These are phyloP conservation scores for Eledona agricola DNA, from an alignment of 2,888 invertebrate species.

Conservation along the genomic window DNA sequence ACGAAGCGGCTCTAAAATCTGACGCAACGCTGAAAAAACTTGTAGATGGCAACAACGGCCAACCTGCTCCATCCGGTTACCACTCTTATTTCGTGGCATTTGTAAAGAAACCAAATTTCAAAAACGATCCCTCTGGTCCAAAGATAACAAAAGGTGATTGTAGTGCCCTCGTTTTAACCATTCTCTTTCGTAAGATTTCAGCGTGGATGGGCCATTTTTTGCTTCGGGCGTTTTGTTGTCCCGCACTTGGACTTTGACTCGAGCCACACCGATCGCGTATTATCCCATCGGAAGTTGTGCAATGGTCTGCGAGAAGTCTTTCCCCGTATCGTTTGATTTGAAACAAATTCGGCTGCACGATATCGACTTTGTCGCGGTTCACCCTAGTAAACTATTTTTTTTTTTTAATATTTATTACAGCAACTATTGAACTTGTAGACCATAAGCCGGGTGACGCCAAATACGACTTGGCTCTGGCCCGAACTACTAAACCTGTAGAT, in stretches of 20 bases:
- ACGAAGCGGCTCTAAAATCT: background rate
- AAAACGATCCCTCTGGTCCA: no score
- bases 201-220: background rate
- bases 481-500: background rate
- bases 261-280: constrained; percentile 9
- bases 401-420: background rate
- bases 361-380: constrained; percentile 13
- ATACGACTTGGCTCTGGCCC: constrained; percentile 9
- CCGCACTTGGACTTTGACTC: constrained; percentile 7
- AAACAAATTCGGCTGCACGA: background rate
- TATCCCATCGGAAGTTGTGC: constrained; percentile 2
- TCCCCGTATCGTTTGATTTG: background rate
- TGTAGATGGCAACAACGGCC: constrained; percentile 1
- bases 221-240: constrained; percentile 6
- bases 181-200: constrained; percentile 5
- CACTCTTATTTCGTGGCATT: constrained; percentile 6
- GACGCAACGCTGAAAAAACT: background rate
- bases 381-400: constrained; percentile 2
- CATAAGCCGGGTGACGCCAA: constrained; percentile 2
- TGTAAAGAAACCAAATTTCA: constrained; percentile 1
- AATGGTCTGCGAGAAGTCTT: background rate
- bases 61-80: constrained; percentile 1
- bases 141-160: no score
- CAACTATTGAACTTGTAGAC: constrained; percentile 1
- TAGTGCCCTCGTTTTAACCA: no score